These are phyloP conservation scores for Euplagia quadripunctaria DNA, from an alignment of 2,888 invertebrate species.

Conservation along the genomic window DNA sequence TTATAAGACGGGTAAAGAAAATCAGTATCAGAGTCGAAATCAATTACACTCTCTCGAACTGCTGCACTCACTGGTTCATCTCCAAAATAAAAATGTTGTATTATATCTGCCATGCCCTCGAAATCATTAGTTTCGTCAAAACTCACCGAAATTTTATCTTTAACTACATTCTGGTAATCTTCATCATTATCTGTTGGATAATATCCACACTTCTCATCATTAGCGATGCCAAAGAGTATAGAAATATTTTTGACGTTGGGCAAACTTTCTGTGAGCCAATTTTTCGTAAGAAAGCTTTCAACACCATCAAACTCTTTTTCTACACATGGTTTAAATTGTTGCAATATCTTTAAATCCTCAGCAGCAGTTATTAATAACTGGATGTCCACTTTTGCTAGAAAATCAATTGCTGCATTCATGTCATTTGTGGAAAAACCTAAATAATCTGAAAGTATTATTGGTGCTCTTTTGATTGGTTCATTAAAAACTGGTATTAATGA, in stretches of 20 bases:
- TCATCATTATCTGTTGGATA: conserved; percentile 29
- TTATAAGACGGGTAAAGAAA: conserved; percentile 62
- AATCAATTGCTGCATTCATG: conserved; percentile 11
- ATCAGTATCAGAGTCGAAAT: conserved; percentile 64
- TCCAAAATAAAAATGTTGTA: conserved; percentile 64
- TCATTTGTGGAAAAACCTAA: conserved; percentile 15
- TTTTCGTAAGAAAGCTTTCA: conserved; percentile 12
- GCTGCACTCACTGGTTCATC: conserved; percentile 51
- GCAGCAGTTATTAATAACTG: conserved; percentile 17
- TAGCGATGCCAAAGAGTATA: conserved; percentile 14
- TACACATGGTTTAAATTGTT: conserved; percentile 16
- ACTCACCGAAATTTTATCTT: conserved; percentile 26
- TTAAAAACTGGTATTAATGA: not conserved
- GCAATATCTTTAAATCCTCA: not conserved
- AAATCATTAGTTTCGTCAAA: conserved; percentile 43
- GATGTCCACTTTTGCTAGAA: not conserved
- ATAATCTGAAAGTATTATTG: conserved; percentile 7
- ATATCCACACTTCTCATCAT: conserved; percentile 52
- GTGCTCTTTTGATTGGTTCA: not conserved
- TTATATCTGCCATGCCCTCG: conserved; percentile 42
- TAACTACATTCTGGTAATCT: conserved; percentile 44
- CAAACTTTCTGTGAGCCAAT: conserved; percentile 10
- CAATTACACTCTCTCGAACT: conserved; percentile 42
- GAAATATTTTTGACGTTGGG: conserved; percentile 15
- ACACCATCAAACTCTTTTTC: conserved; percentile 25